Evolutionary conservation across 2,888 invertebrate species (phyloP), one percentile per base, ranked within the genome.

Genomic region (Bellardia bayeri): DNA sequence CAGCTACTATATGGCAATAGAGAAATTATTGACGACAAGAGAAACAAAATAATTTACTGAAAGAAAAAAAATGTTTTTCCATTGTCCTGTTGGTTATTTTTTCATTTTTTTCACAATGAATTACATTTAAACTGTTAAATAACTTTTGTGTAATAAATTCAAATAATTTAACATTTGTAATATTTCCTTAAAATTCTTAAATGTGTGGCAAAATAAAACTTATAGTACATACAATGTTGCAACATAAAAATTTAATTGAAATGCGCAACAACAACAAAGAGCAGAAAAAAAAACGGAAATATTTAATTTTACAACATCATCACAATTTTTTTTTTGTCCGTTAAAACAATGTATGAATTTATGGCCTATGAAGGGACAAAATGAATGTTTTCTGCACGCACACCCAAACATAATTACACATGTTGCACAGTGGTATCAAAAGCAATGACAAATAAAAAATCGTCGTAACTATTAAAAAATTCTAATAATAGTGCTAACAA

Each of bases 271-370:
- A 61, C 45, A 33, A 14, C 37, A 51, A 56, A 30, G 7, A 68
- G n/a, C 6, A 69, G 33, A 13, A 69, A 51, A 63, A 45, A 13
- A 45, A 79, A 23, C n/a, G 23, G 37, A 49, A 9, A 37, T 51
- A 58, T 75, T 75, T 68, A 71, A 75, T 79, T 79, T 72, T 79
- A 79, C 79, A 79, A 68, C 74, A 51, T 74, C 64, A 74, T 79
- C 45, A 63, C 4, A 23, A 23, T 23, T 23, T 23, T 61, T 83
- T 71, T 68, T 61, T 45, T 71, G 33, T 64, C 11, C 40, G 49
- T 51, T 61, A 30, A 76, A 76, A 76, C 76, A 76, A 78, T 76
- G 69, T 83, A 58, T 45, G 33, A 49, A 84, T 79, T 84, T 84
- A 84, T 84, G 49, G 45, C 37, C 56, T 37, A 23, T 13, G 30